Evolutionary conservation across 2,113 vertebrate species (phyloP).

Genomic region (Poeciliopsis prolifica): DNA sequence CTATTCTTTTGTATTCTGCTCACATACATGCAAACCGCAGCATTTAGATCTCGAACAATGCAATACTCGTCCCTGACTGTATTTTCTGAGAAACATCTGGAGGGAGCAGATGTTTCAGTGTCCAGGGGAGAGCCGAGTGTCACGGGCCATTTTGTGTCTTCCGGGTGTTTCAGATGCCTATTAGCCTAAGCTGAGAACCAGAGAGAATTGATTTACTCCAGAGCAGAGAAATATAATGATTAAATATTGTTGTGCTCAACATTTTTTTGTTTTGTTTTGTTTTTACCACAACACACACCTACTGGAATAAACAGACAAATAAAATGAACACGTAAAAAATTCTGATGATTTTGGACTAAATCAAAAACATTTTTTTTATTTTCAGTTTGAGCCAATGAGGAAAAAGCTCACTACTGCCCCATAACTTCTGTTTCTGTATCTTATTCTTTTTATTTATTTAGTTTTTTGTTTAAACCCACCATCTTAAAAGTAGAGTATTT

Average conservation of each 20-base stretch:
- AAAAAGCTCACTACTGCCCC: too few species aligned
- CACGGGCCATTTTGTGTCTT: conserved; percentile 24
- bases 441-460: too few species aligned
- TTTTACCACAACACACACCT: background rate
- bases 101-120: conserved; percentile 52
- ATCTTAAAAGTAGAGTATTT: too few species aligned
- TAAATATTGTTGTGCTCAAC: background rate
- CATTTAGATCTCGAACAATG: conserved; percentile 3
- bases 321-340: too few species aligned
- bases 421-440: too few species aligned
- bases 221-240: conserved; percentile 14
- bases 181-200: conserved; percentile 24
- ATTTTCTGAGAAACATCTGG: conserved; percentile 40
- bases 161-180: conserved; percentile 25
- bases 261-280: background rate
- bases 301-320: background rate
- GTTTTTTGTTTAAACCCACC: too few species aligned
- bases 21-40: background rate
- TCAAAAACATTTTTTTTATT: too few species aligned
- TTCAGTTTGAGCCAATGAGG: too few species aligned
- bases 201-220: conserved; percentile 15
- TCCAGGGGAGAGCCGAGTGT: conserved; percentile 28
- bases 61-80: background rate
- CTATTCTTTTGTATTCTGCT: background rate
- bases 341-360: too few species aligned